A percentile compares a stretch with the other conserved stretches of the same genome.
Conservation (phyloP, 2,888 invertebrate genomes). For the Cremastobaeus sp. region DNA sequence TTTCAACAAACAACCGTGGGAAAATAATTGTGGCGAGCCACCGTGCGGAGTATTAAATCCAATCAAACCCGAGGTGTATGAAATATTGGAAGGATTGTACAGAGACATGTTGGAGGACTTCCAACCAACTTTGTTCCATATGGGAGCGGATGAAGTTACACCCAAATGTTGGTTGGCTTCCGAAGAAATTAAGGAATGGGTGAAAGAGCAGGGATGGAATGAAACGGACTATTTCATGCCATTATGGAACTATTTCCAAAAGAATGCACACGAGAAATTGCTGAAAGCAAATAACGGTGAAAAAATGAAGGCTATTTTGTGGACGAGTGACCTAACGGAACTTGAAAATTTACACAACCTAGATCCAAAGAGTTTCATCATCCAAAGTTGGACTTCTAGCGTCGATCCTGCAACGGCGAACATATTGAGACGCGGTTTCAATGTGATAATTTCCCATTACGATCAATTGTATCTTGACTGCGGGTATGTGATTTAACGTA, state of each 20-base stretch:
- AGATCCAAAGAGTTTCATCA: constrained; percentile 86
- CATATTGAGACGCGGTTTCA: constrained; percentile 85
- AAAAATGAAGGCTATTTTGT: constrained; percentile 82
- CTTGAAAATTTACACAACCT: constrained; percentile 81
- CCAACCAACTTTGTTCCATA: constrained; percentile 88
- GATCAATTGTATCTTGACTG: constrained; percentile 92
- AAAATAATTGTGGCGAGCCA: constrained; percentile 86
- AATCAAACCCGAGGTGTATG: constrained; percentile 84
- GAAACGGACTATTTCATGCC: constrained; percentile 76
- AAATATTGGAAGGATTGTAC: constrained; percentile 85
- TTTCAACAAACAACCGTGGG: constrained; percentile 84
- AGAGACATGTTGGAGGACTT: constrained; percentile 86
- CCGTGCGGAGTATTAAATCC: constrained; percentile 92
- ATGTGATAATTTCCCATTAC: constrained; percentile 90
- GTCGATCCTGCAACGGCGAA: constrained; percentile 86
- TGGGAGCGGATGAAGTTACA: constrained; percentile 91
- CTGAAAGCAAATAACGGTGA: constrained; percentile 79
- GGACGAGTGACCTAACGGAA: constrained; percentile 90
- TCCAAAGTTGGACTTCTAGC: constrained; percentile 92
- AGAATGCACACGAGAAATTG: constrained; percentile 81
- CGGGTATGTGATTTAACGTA: constrained; percentile 79
- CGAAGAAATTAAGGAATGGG: constrained; percentile 83
- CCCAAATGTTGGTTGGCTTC: constrained; percentile 88
- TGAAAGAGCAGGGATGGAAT: constrained; percentile 82
- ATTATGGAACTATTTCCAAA: constrained; percentile 82